A percentile compares a stretch with the other conserved stretches of the same genome.
These are phyloP conservation scores for Coluber constrictor DNA, from an alignment of 2,797 vertebrate species.

Conservation along the genomic window DNA sequence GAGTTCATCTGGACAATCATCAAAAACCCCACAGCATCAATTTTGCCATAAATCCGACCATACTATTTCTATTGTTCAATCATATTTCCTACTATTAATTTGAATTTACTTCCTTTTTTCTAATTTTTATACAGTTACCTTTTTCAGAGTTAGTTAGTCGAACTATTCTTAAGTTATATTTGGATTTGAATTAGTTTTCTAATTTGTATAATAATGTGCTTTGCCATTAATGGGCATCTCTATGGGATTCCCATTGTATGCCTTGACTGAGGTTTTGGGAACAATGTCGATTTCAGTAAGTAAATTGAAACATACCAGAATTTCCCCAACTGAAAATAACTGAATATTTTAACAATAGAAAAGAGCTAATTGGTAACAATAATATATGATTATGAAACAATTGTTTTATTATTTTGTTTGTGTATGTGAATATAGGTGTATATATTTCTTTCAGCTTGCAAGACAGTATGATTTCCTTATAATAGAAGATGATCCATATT, in stretches of 20 bases:
- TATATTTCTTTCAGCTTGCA: constrained; percentile 78
- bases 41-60: neutral
- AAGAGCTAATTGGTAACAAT: neutral
- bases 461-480: constrained; percentile 90
- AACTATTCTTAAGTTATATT: neutral
- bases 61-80: neutral
- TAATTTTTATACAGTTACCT: neutral
- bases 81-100: neutral
- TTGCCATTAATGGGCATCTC: neutral
- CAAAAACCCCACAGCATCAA: neutral
- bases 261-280: neutral
- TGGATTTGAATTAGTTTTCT: neutral
- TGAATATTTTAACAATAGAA: neutral
- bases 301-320: neutral
- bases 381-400: neutral
- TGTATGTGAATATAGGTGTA: neutral
- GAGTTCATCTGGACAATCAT: neutral
- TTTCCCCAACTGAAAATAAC: neutral
- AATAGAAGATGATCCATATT: constrained; percentile 97
- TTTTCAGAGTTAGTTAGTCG: neutral
- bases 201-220: neutral
- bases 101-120: neutral
- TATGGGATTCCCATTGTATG: neutral
- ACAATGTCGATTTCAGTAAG: neutral
- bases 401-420: neutral